These are phyloP conservation scores for Seira musarum DNA, from an alignment of 2,888 invertebrate genomes.

Conservation along the genomic window DNA sequence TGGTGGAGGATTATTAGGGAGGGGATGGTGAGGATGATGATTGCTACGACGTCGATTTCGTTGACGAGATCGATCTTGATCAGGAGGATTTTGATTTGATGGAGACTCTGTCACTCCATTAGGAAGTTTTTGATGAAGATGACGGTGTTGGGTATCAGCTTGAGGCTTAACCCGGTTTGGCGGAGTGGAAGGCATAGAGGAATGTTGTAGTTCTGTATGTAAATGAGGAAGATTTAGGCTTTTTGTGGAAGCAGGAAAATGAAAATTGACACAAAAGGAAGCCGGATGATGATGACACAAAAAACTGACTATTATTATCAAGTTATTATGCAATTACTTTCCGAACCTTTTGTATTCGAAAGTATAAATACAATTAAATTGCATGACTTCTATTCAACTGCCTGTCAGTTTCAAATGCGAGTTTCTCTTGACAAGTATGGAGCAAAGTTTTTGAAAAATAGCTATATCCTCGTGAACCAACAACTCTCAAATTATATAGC, in stretches of 20 bases:
- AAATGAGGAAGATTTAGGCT: no score
- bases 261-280: not conserved
- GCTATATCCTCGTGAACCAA: not conserved
- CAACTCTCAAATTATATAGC: not conserved
- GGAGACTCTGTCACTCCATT: conserved; percentile 2
- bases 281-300: not conserved
- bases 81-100: conserved; percentile 19
- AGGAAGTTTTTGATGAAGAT: not conserved
- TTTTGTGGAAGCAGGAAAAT: no score
- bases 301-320: not conserved
- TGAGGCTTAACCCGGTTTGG: conserved; percentile 35
- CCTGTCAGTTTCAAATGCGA: not conserved
- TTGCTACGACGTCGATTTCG: not conserved
- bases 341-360: not conserved
- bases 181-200: conserved; percentile 24
- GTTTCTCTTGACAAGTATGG: not conserved
- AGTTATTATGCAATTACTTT: not conserved
- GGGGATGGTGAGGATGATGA: not conserved
- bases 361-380: not conserved
- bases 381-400: not conserved
- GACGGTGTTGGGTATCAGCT: conserved; percentile 10
- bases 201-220: no score
- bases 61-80: conserved; percentile 3
- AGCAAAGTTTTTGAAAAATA: not conserved
- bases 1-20: not conserved